phyloP scores from a whole-genome alignment of 2,888 invertebrate genomes.

The Dasypogon diadema region DNA sequence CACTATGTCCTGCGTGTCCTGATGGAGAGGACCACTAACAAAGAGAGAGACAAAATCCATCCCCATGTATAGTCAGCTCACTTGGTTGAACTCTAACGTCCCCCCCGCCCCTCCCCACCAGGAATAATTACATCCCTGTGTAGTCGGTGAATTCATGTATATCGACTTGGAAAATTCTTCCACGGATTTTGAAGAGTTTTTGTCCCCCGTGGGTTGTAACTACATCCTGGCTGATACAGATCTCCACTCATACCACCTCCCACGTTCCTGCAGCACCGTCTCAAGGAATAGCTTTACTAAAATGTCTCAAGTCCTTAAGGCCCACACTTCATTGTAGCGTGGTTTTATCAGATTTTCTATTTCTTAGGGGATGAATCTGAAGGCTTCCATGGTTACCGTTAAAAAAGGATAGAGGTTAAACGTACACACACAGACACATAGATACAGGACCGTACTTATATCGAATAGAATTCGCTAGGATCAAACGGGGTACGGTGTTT shows the following conservation, averaged over 20 bases:
- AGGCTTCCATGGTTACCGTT: conserved; percentile 23
- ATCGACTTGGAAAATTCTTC: conserved; percentile 55
- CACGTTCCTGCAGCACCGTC: too few relatives aligned
- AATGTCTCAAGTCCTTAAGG: too few relatives aligned
- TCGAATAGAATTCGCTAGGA: background rate
- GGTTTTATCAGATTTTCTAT: conserved; percentile 31
- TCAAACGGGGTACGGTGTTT: background rate
- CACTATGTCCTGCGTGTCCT: too few relatives aligned
- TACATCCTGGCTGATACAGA: conserved; percentile 7
- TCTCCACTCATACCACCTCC: background rate
- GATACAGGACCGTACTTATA: background rate
- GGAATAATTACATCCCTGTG: background rate
- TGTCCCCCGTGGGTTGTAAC: conserved; percentile 10
- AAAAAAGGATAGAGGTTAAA: conserved; percentile 2
- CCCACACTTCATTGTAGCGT: background rate
- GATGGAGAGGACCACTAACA: too few relatives aligned
- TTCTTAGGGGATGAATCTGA: background rate
- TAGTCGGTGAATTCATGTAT: conserved; percentile 53
- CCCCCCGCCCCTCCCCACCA: conserved; percentile 41
- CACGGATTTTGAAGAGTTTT: conserved; percentile 47
- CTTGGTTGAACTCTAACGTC: too few relatives aligned
- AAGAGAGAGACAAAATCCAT: background rate
- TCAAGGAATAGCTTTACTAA: too few relatives aligned
- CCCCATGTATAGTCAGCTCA: too few relatives aligned
- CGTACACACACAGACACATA: background rate